phyloP scores from a whole-genome alignment of 2,888 invertebrate genomes.

The Tachina fera region DNA sequence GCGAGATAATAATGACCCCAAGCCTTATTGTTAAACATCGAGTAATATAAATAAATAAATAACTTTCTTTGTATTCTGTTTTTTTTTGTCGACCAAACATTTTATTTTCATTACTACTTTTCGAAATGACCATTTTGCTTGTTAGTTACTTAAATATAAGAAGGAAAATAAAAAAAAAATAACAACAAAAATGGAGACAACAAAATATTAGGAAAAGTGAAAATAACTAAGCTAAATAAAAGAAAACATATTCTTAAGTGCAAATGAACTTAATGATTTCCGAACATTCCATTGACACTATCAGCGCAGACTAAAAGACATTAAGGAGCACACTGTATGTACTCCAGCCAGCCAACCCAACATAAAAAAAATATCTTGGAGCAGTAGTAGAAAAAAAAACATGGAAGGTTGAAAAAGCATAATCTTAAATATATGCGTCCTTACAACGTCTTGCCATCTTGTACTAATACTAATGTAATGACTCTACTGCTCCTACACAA shows the following conservation, averaged over 20 bases:
- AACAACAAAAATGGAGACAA: constrained; percentile 44
- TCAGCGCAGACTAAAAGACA: constrained; percentile 43
- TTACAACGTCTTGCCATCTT: constrained; percentile 39
- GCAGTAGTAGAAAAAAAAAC: constrained; percentile 8
- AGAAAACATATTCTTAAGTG: constrained; percentile 70
- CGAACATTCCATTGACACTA: constrained; percentile 71
- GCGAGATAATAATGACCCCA: constrained; percentile 64
- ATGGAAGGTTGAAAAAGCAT: constrained; percentile 18
- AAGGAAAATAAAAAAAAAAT: constrained; percentile 2
- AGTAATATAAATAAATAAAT: constrained; percentile 58
- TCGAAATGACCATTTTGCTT: constrained; percentile 60
- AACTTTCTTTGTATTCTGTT: constrained; percentile 9
- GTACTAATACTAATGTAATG: constrained; percentile 60
- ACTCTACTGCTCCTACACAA: constrained; percentile 47
- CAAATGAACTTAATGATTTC: constrained; percentile 74
- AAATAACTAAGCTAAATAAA: constrained; percentile 37
- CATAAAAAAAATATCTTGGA: constrained; percentile 24
- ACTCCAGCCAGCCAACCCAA: constrained; percentile 38
- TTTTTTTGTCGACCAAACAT: constrained; percentile 35
- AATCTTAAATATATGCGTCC: constrained; percentile 18
- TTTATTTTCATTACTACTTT: constrained; percentile 52
- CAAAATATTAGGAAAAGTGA: constrained; percentile 1
- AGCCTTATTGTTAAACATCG: constrained; percentile 60
- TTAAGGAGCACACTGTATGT: constrained; percentile 3
- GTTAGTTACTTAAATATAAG: constrained; percentile 49